phyloP scores from a whole-genome alignment of 1,140 invertebrate species.

The Drosophila ohnishii region DNA sequence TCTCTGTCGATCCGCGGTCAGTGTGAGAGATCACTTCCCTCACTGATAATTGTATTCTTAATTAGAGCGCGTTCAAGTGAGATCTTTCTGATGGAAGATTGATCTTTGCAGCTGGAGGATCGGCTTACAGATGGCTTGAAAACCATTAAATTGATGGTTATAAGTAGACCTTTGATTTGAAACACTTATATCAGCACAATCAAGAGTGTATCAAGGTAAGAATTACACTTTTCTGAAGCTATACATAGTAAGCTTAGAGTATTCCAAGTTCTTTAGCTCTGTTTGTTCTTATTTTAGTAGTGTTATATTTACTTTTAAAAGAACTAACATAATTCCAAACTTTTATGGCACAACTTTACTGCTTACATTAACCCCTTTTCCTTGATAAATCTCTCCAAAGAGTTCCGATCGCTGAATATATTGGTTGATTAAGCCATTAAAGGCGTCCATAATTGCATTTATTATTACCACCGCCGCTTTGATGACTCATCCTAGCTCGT shows the following conservation, averaged over 20 bases:
- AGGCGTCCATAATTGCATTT: constrained; percentile 30
- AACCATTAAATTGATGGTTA: background rate
- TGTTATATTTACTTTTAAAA: no score
- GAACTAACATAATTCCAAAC: no score
- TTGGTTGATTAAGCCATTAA: constrained; percentile 12
- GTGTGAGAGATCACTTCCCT: background rate
- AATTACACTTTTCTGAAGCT: background rate
- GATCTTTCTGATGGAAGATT: background rate
- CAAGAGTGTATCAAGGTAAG: background rate
- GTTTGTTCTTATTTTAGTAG: no score
- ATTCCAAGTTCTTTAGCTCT: no score
- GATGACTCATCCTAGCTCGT: constrained; percentile 52
- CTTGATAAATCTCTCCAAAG: background rate
- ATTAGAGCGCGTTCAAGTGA: constrained; percentile 15
- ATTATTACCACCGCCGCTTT: constrained; percentile 40
- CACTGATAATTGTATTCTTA: constrained; percentile 21
- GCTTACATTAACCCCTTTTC: background rate
- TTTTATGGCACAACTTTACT: background rate
- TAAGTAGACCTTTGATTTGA: background rate
- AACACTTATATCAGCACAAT: no score
- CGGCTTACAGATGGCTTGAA: background rate
- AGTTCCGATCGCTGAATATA: constrained; percentile 11
- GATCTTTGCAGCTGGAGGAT: constrained; percentile 4
- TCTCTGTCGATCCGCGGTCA: constrained; percentile 20
- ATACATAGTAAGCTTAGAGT: no score